These are phyloP conservation scores for Pachycephala philippinensis DNA, from an alignment of 2,113 vertebrate species.

Conservation along the genomic window DNA sequence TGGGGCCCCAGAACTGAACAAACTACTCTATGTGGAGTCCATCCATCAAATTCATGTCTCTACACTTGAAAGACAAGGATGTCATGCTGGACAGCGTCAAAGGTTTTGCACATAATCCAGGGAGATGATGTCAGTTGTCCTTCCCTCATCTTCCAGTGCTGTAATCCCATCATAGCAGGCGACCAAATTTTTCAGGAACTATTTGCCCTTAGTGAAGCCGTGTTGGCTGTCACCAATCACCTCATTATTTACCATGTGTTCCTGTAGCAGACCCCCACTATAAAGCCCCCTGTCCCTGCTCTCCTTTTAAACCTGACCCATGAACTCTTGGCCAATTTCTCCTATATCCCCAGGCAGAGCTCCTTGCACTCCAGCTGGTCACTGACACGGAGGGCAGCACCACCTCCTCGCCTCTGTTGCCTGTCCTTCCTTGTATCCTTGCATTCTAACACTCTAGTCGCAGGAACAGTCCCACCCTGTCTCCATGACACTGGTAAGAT, in stretches of 20 bases:
- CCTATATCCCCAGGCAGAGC: not conserved
- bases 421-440: not conserved
- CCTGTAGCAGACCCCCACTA: not conserved
- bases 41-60: not conserved
- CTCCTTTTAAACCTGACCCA: not conserved
- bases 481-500: rapidly evolving
- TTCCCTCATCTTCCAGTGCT: not conserved
- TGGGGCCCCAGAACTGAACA: not conserved
- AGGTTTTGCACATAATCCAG: not conserved
- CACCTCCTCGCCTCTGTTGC: rapidly evolving
- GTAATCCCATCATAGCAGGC: not conserved
- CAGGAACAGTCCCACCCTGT: not conserved
- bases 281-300: not conserved
- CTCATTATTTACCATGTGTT: not conserved
- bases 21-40: not conserved
- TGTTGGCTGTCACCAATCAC: not conserved
- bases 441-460: not conserved
- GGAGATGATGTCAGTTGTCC: not conserved
- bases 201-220: not conserved
- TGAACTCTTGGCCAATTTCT: not conserved
- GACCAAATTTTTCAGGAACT: not conserved
- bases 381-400: not conserved
- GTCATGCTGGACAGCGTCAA: not conserved
- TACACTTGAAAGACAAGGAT: not conserved
- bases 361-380: not conserved